Conservation (phyloP, 2,888 invertebrate genomes). For the Lycocerus yunnanus region DNA sequence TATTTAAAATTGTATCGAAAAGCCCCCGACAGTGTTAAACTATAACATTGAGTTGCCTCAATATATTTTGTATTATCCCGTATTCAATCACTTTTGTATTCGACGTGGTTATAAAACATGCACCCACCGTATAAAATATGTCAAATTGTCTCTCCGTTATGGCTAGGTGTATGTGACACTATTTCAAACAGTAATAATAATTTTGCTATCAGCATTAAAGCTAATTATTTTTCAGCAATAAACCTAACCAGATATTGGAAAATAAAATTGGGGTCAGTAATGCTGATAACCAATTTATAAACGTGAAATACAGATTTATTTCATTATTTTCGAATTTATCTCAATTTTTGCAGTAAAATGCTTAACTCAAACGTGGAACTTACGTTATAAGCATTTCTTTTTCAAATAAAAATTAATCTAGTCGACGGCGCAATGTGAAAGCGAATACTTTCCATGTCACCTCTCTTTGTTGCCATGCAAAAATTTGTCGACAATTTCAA, state of each 20-base stretch:
- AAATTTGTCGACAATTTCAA: too few species aligned
- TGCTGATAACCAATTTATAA: background rate
- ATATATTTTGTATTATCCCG: background rate
- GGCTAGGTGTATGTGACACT: background rate
- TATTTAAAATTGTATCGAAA: background rate
- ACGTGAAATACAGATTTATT: background rate
- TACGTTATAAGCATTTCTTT: too few species aligned
- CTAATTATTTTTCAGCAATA: background rate
- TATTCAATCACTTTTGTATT: background rate
- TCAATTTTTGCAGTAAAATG: background rate
- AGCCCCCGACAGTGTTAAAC: background rate
- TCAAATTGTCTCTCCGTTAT: background rate
- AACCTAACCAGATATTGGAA: background rate
- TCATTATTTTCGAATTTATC: background rate
- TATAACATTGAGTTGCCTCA: background rate
- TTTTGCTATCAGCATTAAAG: background rate
- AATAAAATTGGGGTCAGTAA: background rate
- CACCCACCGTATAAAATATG: background rate
- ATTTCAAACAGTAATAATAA: background rate
- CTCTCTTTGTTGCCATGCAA: too few species aligned
- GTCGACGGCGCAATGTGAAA: too few species aligned
- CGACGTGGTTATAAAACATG: background rate
- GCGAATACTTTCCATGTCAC: too few species aligned
- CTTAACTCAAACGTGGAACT: too few species aligned
- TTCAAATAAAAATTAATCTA: too few species aligned